phyloP scores from a whole-genome alignment of 1,140 invertebrate species.

The Neotoxoptera formosana region DNA sequence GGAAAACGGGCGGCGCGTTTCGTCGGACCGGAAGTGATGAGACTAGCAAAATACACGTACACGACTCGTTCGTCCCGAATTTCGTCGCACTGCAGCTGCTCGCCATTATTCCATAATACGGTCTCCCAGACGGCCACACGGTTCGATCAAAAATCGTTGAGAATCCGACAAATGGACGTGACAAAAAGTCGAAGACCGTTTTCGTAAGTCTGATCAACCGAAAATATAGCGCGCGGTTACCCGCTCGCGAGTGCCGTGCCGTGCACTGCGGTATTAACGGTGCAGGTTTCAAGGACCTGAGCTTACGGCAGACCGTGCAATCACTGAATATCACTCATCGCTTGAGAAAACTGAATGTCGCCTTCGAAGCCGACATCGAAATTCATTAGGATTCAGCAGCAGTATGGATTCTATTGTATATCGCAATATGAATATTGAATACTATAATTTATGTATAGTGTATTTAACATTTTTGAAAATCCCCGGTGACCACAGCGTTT shows the following conservation, averaged over 20 bases:
- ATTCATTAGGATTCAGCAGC: background rate
- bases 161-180: background rate
- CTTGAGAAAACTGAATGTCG: background rate
- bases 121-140: background rate
- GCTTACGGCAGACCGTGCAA: background rate
- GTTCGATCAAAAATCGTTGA: background rate
- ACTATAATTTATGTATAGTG: background rate
- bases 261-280: background rate
- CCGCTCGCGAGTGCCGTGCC: background rate
- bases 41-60: background rate
- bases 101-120: background rate
- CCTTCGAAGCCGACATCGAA: background rate
- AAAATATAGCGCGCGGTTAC: background rate
- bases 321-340: background rate
- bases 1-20: background rate
- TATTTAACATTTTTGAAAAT: background rate
- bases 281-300: background rate
- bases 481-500: too few species aligned
- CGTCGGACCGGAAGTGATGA: background rate
- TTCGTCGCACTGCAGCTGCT: background rate
- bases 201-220: background rate
- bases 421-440: background rate
- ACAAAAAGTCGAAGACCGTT: background rate
- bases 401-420: background rate
- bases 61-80: background rate